These are phyloP conservation scores for Haliclystus octoradiatus DNA, from an alignment of 30 jellyfish, hydroid and myxozoan genomes.

Conservation along the genomic window DNA sequence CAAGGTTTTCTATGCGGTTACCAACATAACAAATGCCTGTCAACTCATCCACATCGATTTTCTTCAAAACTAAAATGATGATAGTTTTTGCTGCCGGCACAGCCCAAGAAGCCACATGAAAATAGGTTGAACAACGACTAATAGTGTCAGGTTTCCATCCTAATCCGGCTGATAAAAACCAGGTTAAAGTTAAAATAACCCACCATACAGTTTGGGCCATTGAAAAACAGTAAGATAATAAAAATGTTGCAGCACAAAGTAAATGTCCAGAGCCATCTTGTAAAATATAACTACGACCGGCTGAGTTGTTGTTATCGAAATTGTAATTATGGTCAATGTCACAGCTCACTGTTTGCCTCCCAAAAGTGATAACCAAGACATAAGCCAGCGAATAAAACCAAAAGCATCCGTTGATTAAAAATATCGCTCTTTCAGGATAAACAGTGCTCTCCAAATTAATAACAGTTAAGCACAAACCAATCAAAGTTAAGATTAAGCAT, in stretches of 20 bases:
- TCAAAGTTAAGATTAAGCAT: conserved; percentile 58
- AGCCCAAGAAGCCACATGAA: conserved; percentile 96
- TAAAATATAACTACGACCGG: conserved; percentile 60
- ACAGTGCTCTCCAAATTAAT: conserved; percentile 38
- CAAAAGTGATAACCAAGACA: conserved; percentile 53
- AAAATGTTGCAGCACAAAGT: conserved; percentile 88
- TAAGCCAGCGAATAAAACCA: conserved; percentile 60
- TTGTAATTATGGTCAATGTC: no score
- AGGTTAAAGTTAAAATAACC: conserved; percentile 78
- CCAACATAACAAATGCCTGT: conserved; percentile 97
- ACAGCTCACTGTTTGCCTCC: conserved; percentile 80
- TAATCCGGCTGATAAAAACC: conserved; percentile 92
- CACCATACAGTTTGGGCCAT: conserved; percentile 98
- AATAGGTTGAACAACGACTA: conserved; percentile 42
- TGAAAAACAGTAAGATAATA: conserved; percentile 73
- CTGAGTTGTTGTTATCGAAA: no score
- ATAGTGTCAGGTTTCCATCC: conserved; percentile 79
- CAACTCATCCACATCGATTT: conserved; percentile 88
- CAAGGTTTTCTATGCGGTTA: conserved; percentile 77
- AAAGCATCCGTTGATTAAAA: conserved; percentile 65
- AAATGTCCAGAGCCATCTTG: conserved; percentile 93
- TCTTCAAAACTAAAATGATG: conserved; percentile 62
- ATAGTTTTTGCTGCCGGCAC: conserved; percentile 87
- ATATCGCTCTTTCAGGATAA: conserved; percentile 80
- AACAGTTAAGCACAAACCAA: conserved; percentile 49